These are phyloP conservation scores for Sinotaia quadrata DNA, from an alignment of 2,888 invertebrate genomes.

Conservation along the genomic window DNA sequence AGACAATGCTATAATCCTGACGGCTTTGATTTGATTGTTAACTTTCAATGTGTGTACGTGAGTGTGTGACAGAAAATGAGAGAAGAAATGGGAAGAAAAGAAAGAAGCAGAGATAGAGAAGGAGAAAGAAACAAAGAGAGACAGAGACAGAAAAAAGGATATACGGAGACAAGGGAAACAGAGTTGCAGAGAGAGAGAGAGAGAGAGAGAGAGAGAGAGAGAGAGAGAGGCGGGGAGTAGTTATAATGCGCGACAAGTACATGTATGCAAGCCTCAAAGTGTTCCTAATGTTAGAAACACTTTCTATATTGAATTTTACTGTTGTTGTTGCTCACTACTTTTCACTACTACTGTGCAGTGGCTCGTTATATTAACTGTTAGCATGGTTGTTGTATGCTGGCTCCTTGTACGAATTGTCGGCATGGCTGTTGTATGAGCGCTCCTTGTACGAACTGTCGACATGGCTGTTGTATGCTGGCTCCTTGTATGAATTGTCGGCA, in stretches of 20 bases:
- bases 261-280: background rate
- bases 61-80: no score
- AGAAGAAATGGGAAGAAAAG: background rate
- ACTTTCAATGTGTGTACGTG: no score
- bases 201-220: constrained; percentile 4
- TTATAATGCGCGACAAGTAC: background rate
- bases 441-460: background rate
- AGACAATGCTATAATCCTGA: no score
- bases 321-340: no score
- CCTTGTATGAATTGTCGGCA: background rate
- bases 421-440: background rate
- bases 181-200: background rate
- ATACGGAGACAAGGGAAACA: background rate
- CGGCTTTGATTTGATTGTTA: no score
- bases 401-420: background rate
- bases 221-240: background rate
- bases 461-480: no score
- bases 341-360: constrained; percentile 1
- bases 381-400: background rate
- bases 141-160: background rate
- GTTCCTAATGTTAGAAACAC: background rate
- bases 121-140: background rate
- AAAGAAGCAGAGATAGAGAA: background rate
- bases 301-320: no score
- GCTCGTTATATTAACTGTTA: background rate